A percentile compares a stretch with the other conserved stretches of the same genome.
phyloP scores from a whole-genome alignment of 2,797 vertebrate species.

The Halcyon badia region DNA sequence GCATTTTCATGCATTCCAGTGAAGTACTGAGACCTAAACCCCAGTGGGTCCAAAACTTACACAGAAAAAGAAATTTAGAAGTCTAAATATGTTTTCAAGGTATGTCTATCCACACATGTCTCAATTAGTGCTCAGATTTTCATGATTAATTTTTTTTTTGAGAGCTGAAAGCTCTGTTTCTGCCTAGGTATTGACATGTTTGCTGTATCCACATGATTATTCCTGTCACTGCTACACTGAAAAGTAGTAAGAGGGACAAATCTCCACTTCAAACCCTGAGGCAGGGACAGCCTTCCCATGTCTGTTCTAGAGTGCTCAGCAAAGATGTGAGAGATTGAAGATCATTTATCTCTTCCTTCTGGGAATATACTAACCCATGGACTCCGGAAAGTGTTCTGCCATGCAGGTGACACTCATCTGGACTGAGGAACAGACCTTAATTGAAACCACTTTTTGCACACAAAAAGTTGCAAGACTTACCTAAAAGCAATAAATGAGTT shows the following conservation, averaged over 20 bases:
- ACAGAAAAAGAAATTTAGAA: not conserved
- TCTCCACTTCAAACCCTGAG: accelerated
- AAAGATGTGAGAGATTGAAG: not conserved
- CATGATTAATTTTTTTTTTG: not conserved
- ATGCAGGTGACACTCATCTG: not conserved
- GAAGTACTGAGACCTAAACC: not conserved
- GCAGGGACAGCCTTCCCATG: not conserved
- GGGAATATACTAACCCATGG: not conserved
- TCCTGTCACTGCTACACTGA: not conserved
- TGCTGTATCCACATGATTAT: not conserved
- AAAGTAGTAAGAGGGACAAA: not conserved
- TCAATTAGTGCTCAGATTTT: not conserved
- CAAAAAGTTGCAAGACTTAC: not conserved
- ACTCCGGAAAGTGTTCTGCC: not conserved
- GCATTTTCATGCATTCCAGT: not conserved
- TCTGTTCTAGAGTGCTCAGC: not conserved
- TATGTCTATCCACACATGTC: not conserved
- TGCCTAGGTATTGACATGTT: not conserved
- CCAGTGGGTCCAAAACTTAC: not conserved
- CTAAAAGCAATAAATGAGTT: not conserved
- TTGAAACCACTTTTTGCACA: not conserved
- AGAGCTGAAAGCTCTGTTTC: not conserved
- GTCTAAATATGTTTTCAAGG: not conserved
- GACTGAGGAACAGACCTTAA: not conserved
- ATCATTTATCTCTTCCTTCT: not conserved